Base-by-base conservation (phyloP, 2,113 vertebrate species). In the Charina bottae region DNA sequence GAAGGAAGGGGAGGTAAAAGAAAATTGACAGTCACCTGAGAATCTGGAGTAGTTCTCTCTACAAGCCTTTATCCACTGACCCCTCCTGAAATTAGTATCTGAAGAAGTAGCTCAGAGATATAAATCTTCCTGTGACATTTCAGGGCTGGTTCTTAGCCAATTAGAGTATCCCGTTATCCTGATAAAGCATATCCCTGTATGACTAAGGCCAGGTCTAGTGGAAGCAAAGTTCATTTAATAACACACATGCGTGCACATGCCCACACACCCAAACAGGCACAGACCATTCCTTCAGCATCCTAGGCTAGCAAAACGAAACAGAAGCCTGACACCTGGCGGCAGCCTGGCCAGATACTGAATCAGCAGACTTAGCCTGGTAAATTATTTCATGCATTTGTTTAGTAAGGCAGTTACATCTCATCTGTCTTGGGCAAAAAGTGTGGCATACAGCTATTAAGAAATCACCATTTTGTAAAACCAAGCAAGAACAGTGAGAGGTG, bases 41-140 rank as follows among this genome's bases (percentile, higher is more conserved):
- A 21, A 8, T 0, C 6, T 8, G 83, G 90, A 91, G 88, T 62
- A 24, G 96, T 96, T 94, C 89, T n/a, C 72, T 84, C 46, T 86
- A 1, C 1, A 88, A 94, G 42, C 91, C 92, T 58, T 95, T 97
- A 96, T 89, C 94, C 90, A 3, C 3, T 55, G 90, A 93, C 94
- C 94, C 92, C 59, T 0, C 78, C 92, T 90, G 95, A 94, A 96
- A 96, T 96, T 94, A 95, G 95, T 58, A 91, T 93, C 93, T 90
- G 94, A 93, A 96, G 91, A 96, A 91, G 95, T 93, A 93, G 92
- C 0, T 53, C 93, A 6, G 89, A 1, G 64, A 96, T 93, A 96
- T 94, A 96, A 97, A 97, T 97, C 96, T 96, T 93, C 37, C 94
- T 0, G 54, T 97, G 97, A 96, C 97, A 97, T 97, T 97, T 97